A percentile compares a stretch with the other conserved stretches of the same genome.
Conservation (phyloP, 2,888 invertebrate genomes). For the Tiliacea aurago region DNA sequence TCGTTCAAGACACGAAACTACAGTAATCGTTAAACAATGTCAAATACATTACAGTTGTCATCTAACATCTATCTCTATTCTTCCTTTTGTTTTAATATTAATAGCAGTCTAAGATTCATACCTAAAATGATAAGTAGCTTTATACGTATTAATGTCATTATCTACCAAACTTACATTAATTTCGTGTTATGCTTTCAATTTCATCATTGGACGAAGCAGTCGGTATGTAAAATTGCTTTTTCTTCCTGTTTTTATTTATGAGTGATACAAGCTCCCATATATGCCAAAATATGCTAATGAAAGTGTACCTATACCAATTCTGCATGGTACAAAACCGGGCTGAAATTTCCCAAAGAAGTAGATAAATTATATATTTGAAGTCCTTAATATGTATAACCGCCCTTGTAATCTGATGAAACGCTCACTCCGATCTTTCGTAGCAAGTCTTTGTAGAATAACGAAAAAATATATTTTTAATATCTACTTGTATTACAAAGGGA, state of each 20-base stretch:
- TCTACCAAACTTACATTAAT: conserved; percentile 76
- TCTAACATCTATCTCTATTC: conserved; percentile 3
- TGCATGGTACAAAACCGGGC: conserved; percentile 73
- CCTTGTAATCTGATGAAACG: conserved; percentile 42
- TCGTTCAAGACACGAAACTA: conserved; percentile 23
- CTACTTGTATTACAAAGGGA: conserved; percentile 63
- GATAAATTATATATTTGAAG: conserved; percentile 28
- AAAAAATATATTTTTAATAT: conserved; percentile 12
- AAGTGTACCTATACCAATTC: conserved; percentile 60
- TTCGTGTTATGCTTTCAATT: conserved; percentile 84
- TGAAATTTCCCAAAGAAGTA: conserved; percentile 47
- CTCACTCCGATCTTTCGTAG: conserved; percentile 40
- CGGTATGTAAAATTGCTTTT: conserved; percentile 85
- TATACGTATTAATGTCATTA: conserved; percentile 49
- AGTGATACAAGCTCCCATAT: conserved; percentile 77
- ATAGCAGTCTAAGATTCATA: conserved; percentile 15
- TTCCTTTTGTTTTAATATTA: conserved; percentile 21
- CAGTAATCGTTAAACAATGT: conserved; percentile 45
- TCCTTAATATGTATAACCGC: conserved; percentile 26
- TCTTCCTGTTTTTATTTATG: conserved; percentile 67
- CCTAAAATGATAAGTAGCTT: conserved; percentile 33
- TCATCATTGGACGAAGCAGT: conserved; percentile 87
- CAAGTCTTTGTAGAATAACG: conserved; percentile 33
- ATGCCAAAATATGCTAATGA: conserved; percentile 50
- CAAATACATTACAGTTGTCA: conserved; percentile 3